These are phyloP conservation scores for Scaptomyza reducta DNA, from an alignment of 2,888 invertebrate genomes.

Conservation along the genomic window DNA sequence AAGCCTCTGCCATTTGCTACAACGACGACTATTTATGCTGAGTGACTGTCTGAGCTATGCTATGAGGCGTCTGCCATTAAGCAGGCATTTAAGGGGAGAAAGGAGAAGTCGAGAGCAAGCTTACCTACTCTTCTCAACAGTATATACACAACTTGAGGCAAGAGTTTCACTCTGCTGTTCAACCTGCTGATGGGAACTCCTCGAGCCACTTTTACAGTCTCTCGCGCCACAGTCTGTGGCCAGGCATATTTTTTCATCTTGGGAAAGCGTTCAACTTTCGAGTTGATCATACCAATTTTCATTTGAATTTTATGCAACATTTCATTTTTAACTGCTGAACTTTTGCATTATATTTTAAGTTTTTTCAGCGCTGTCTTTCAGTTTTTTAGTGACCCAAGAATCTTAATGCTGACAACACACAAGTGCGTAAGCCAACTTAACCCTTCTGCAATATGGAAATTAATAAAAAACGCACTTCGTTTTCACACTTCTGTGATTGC, in stretches of 20 bases:
- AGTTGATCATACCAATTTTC: conserved; percentile 56
- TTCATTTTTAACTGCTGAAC: conserved; percentile 79
- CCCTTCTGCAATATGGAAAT: conserved; percentile 39
- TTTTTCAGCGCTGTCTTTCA: too few relatives aligned
- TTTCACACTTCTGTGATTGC: conserved; percentile 8
- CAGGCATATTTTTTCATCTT: conserved; percentile 1
- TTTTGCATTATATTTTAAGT: conserved; percentile 60
- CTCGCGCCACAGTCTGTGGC: conserved; percentile 47
- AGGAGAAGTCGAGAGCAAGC: neutral
- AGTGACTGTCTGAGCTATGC: conserved; percentile 60
- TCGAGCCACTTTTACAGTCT: conserved; percentile 53
- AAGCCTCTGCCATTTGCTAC: conserved; percentile 44
- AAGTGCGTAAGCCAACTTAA: conserved; percentile 26
- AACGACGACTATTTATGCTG: conserved; percentile 56
- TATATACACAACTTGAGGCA: conserved; percentile 38
- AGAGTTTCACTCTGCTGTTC: conserved; percentile 21
- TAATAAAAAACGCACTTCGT: conserved; percentile 38
- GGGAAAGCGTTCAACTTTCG: conserved; percentile 19
- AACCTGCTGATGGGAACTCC: conserved; percentile 41
- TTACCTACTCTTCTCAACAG: conserved; percentile 25
- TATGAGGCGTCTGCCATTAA: conserved; percentile 46
- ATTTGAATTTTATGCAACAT: conserved; percentile 71
- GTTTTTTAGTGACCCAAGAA: conserved; percentile 20
- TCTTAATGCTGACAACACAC: conserved; percentile 37
- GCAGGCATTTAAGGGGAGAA: conserved; percentile 7